Evolutionary conservation across 2,888 invertebrate species (phyloP), one percentile per base, ranked within the genome.

Genomic region (Lochmaea capreae): DNA sequence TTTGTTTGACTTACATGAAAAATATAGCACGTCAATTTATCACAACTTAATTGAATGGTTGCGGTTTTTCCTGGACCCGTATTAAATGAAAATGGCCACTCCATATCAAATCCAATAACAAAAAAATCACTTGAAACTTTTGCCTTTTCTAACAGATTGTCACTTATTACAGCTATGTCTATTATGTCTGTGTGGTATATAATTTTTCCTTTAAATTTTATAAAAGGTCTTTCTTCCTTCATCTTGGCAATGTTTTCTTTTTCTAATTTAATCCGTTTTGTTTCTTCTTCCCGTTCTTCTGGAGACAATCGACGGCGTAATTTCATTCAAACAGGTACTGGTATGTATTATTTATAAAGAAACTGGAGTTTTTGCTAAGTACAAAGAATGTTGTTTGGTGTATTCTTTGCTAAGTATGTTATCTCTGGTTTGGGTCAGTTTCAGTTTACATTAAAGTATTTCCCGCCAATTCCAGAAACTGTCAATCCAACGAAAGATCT

Each of bases 81-180:
- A 85, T 89, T 86, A 80, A 89, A 92, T 71, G 86, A 88, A 80
- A 92, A 91, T 6, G 91, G 91, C 92, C 92, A 92, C 83, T 92
- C 92, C 84, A 92, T 87, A 82, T 92, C 92, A 81, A 92, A 92
- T 5, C 92, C 91, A 75, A 92, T 84, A 5, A 90, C 89, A 52
- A 91, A 85, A 22, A 87, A 77, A 4, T 86, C 86, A 33, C 82
- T 82, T 14, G 77, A 67, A 42, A 74, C 73, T 63, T 86, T 85
- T 39, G 87, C 86, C 74, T 85, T 79, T 72, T 83, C 81, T 74
- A 89, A 81, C 67, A 90, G 78, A 70, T 85, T 82, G 76, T 90
- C 89, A 71, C 89, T 88, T 9, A 86, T 82, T 3, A 85, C 82
- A 3, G 89, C 89, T 80, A 89, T 89, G 43, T 89, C 89, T 18